Percentiles rank a stretch among this genome's conserved stretches.
phyloP scores from a whole-genome alignment of 2,113 vertebrate genomes.

The Ornithorhynchus anatinus region DNA sequence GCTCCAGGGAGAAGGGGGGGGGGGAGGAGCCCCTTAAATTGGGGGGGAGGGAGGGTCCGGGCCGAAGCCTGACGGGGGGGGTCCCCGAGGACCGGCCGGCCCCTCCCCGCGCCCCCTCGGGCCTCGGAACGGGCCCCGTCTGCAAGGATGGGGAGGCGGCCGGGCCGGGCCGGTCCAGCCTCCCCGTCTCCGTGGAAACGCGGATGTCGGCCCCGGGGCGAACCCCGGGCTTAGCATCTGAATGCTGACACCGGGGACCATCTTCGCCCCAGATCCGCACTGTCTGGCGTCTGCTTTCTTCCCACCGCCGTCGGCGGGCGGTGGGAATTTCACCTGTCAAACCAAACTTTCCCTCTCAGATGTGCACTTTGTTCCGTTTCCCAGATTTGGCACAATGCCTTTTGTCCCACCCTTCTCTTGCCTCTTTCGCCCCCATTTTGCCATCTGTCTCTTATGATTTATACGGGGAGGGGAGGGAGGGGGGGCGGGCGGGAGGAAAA shows the following conservation, averaged over 20 bases:
- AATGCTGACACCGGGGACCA: constrained; percentile 24
- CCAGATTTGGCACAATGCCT: constrained; percentile 68
- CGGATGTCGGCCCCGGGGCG: constrained; percentile 36
- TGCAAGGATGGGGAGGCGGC: background rate
- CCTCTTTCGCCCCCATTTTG: constrained; percentile 47
- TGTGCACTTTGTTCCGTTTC: constrained; percentile 75
- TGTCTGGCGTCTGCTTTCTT: constrained; percentile 68
- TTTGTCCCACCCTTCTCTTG: constrained; percentile 57
- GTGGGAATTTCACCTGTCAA: constrained; percentile 77
- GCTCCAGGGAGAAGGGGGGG: background rate
- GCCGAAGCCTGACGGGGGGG: background rate
- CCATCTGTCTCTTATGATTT: constrained; percentile 78
- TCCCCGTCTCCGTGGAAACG: constrained; percentile 28
- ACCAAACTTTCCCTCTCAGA: constrained; percentile 69
- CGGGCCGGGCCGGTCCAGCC: constrained; percentile 26
- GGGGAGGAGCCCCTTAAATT: no score
- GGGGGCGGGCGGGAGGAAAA: background rate
- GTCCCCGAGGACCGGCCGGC: background rate
- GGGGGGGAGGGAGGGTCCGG: background rate
- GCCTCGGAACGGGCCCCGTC: background rate
- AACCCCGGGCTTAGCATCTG: constrained; percentile 47
- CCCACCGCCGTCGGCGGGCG: constrained; percentile 64
- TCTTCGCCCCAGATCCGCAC: constrained; percentile 36
- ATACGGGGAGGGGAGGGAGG: constrained; percentile 19
- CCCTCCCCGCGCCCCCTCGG: background rate